Conservation (phyloP, 2,113 vertebrate genomes). For the Neogobius melanostomus region DNA sequence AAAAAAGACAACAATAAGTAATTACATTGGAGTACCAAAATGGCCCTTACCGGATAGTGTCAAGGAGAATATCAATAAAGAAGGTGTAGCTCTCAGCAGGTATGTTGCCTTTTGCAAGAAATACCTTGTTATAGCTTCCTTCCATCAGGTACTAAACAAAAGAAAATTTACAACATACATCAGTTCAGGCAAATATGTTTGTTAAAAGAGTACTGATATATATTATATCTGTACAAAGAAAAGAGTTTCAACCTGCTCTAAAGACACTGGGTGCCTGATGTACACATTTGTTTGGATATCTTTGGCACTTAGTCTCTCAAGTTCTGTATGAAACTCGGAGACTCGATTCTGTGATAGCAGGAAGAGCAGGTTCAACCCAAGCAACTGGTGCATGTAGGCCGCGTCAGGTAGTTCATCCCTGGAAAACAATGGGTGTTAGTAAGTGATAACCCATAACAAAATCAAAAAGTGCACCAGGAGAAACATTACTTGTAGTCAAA, state of each 20-base stretch:
- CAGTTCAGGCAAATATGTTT: background rate
- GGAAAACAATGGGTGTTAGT: background rate
- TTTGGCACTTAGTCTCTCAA: slow-evolving; percentile 88
- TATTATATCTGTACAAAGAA: background rate
- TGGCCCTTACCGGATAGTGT: slow-evolving; percentile 87
- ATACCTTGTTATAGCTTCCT: slow-evolving; percentile 97
- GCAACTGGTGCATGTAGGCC: slow-evolving; percentile 89
- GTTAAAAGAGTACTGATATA: background rate
- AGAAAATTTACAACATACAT: slow-evolving; percentile 1
- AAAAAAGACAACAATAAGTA: background rate
- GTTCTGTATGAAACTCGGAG: slow-evolving; percentile 94
- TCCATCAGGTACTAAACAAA: slow-evolving; percentile 91
- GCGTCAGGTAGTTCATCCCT: slow-evolving; percentile 90
- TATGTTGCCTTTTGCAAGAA: slow-evolving; percentile 96
- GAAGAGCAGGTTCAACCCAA: slow-evolving; percentile 93
- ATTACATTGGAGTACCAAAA: background rate
- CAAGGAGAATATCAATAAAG: slow-evolving; percentile 94
- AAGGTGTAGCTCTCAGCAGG: slow-evolving; percentile 94
- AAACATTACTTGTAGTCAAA: slow-evolving; percentile 92
- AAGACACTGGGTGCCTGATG: slow-evolving; percentile 93
- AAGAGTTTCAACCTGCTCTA: slow-evolving; percentile 76
- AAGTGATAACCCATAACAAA: background rate
- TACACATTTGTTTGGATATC: slow-evolving; percentile 94
- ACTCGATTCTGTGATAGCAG: slow-evolving; percentile 95
- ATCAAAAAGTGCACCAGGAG: background rate